phyloP scores from a whole-genome alignment of 2,888 invertebrate genomes.

The Amphiduros pacificus region DNA sequence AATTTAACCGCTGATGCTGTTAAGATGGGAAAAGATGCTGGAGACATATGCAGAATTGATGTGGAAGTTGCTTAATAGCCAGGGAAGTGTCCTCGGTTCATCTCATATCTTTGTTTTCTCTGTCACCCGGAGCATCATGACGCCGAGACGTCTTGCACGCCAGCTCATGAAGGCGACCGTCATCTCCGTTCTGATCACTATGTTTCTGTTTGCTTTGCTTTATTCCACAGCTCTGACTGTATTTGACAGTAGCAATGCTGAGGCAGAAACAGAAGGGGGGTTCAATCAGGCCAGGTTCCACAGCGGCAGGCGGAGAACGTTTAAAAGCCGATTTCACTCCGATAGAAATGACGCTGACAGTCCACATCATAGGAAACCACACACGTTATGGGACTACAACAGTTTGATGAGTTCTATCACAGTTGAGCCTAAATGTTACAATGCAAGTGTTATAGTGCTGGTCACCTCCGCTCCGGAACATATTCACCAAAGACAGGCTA shows the following conservation, averaged over 20 bases:
- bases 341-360: background rate
- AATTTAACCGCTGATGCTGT: too few species aligned
- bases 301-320: background rate
- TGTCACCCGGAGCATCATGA: too few species aligned
- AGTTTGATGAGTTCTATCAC: background rate
- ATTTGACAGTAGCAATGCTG: too few species aligned
- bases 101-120: too few species aligned
- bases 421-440: background rate
- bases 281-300: background rate
- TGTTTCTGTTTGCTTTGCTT: background rate
- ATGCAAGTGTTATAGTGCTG: background rate
- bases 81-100: too few species aligned
- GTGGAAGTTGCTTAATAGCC: too few species aligned
- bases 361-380: background rate
- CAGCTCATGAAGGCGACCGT: constrained; percentile 9
- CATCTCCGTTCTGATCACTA: constrained; percentile 1
- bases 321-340: background rate
- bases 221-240: background rate
- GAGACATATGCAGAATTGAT: too few species aligned
- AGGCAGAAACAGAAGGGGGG: background rate
- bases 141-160: constrained; percentile 1
- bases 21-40: too few species aligned
- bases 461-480: constrained; percentile 5
- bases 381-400: background rate
- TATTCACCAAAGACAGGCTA: background rate